A percentile compares a stretch with the other conserved stretches of the same genome.
Conservation (phyloP, 2,888 invertebrate genomes). For the Microctonus aethiopoides region DNA sequence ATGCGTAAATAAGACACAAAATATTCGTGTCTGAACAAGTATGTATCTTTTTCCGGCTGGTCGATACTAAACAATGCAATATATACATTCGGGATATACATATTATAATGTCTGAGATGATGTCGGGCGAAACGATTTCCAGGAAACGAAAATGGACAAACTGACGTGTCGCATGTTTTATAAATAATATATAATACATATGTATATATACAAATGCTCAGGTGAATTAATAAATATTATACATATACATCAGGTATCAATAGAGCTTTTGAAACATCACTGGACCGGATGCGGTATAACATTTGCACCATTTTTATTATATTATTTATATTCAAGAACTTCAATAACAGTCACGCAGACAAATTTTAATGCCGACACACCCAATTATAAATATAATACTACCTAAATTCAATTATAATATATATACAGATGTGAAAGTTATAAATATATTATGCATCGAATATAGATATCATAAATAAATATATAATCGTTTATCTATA, state of each 20-base stretch:
- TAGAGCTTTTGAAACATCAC: neutral
- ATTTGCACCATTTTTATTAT: neutral
- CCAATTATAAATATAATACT: neutral
- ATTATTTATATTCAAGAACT: neutral
- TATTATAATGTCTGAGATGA: neutral
- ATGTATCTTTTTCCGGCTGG: neutral
- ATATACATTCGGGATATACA: neutral
- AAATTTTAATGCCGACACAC: neutral
- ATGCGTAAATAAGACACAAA: neutral
- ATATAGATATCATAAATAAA: no score
- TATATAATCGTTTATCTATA: no score
- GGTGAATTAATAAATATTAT: no score
- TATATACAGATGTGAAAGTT: no score
- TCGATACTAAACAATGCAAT: neutral
- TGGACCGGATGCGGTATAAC: neutral
- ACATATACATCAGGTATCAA: neutral
- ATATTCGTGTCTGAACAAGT: neutral
- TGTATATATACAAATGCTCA: neutral
- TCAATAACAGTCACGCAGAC: neutral
- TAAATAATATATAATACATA: neutral
- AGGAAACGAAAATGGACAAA: neutral
- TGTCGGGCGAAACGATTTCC: constrained; percentile 1
- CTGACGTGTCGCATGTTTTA: neutral
- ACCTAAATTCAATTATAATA: neutral
- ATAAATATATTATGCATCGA: no score